Conservation (phyloP, 2,888 invertebrate genomes). For the Coleophora flavipennella region DNA sequence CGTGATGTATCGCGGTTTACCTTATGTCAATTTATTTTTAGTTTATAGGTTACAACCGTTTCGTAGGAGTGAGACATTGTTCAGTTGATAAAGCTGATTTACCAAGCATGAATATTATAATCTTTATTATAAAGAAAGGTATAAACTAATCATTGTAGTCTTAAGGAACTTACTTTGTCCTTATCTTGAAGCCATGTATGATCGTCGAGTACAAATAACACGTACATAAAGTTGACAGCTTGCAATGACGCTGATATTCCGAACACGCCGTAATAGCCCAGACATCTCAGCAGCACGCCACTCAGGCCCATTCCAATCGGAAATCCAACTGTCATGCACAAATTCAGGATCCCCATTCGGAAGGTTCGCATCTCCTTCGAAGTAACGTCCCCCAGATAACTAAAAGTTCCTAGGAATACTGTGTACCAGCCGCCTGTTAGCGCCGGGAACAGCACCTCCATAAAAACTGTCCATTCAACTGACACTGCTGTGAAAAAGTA, state of each 20-base stretch:
- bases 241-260: constrained; percentile 50
- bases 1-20: too few species aligned
- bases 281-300: constrained; percentile 42
- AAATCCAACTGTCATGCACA: constrained; percentile 65
- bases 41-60: too few species aligned
- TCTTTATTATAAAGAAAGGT: too few species aligned
- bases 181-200: constrained; percentile 55
- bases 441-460: constrained; percentile 67
- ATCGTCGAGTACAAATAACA: constrained; percentile 51
- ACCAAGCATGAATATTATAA: too few species aligned
- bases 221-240: constrained; percentile 56
- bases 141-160: too few species aligned
- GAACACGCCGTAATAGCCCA: constrained; percentile 73
- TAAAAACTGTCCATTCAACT: constrained; percentile 65
- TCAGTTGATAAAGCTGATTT: too few species aligned
- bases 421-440: constrained; percentile 72
- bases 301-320: constrained; percentile 61
- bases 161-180: constrained; percentile 47
- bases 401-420: constrained; percentile 71
- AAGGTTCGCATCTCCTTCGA: constrained; percentile 71
- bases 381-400: constrained; percentile 75
- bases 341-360: constrained; percentile 68
- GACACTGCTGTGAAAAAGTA: constrained; percentile 69
- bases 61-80: too few species aligned
- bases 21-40: too few species aligned